Percentiles rank a stretch among this genome's conserved stretches.
Conservation (phyloP, 2,113 vertebrate genomes). For the Pelodiscus sinensis region DNA sequence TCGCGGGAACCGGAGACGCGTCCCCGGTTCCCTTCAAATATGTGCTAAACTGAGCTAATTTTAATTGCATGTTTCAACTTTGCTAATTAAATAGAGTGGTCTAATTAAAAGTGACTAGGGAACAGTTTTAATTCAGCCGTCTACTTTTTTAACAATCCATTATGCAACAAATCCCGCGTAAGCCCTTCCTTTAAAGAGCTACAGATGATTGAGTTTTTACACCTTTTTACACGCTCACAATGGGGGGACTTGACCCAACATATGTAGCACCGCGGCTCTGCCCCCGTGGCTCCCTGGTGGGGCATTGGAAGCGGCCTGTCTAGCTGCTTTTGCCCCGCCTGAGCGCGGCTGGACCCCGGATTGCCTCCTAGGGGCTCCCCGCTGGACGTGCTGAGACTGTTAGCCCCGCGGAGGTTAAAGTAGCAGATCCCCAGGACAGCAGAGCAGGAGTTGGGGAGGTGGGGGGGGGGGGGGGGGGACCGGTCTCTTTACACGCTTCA, state of each 20-base stretch:
- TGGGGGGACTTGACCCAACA: conserved; percentile 91
- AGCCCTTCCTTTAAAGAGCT: conserved; percentile 76
- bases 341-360: conserved; percentile 77
- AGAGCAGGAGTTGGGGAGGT: conserved; percentile 70
- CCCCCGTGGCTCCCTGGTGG: conserved; percentile 81
- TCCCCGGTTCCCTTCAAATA: conserved; percentile 60
- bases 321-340: conserved; percentile 81
- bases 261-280: conserved; percentile 90
- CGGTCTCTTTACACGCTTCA: conserved; percentile 88
- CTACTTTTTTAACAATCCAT: conserved; percentile 86
- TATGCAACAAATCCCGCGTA: conserved; percentile 81
- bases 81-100: conserved; percentile 88
- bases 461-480: conserved; percentile 37
- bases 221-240: conserved; percentile 88
- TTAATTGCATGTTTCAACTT: conserved; percentile 81
- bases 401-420: conserved; percentile 86
- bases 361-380: conserved; percentile 82
- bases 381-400: conserved; percentile 79
- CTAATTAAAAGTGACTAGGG: conserved; percentile 90
- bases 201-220: conserved; percentile 89
- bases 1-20: neutral
- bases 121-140: conserved; percentile 87
- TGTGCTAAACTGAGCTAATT: conserved; percentile 77
- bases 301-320: conserved; percentile 79
- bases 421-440: conserved; percentile 83